phyloP scores from a whole-genome alignment of 1,140 invertebrate genomes.

The Hermetia illucens region DNA sequence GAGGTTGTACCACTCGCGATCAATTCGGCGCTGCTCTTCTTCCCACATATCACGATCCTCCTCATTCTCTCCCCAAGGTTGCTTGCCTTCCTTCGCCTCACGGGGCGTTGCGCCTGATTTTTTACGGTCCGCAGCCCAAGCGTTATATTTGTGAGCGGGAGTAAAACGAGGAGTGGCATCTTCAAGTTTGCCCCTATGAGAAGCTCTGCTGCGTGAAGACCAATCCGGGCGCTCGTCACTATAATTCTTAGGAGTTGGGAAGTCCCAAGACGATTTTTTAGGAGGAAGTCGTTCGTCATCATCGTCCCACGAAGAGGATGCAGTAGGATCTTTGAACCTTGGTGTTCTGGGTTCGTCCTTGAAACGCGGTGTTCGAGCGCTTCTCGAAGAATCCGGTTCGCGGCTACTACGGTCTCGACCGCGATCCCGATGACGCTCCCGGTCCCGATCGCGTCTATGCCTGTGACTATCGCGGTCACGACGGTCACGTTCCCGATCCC shows the following conservation, averaged over 20 bases:
- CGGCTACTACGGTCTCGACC: slow-evolving; percentile 13
- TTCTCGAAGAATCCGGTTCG: slow-evolving; percentile 34
- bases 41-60: slow-evolving; percentile 76
- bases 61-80: slow-evolving; percentile 38
- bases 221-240: slow-evolving; percentile 12
- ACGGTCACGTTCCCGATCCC: slow-evolving; percentile 11
- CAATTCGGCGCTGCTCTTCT: slow-evolving; percentile 82
- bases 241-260: slow-evolving; percentile 62
- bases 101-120: slow-evolving; percentile 44
- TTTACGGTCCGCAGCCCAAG: slow-evolving; percentile 57
- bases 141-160: slow-evolving; percentile 62
- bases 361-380: slow-evolving; percentile 52
- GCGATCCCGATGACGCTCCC: slow-evolving; percentile 17
- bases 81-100: slow-evolving; percentile 18
- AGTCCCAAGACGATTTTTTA: slow-evolving; percentile 75
- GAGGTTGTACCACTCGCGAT: slow-evolving; percentile 93
- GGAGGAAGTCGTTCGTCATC: slow-evolving; percentile 65
- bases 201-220: slow-evolving; percentile 21
- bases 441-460: slow-evolving; percentile 13
- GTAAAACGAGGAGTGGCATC: slow-evolving; percentile 61
- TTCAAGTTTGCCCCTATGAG: slow-evolving; percentile 41
- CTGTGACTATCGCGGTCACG: slow-evolving; percentile 19
- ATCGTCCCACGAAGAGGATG: slow-evolving; percentile 72
- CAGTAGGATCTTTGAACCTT: slow-evolving; percentile 9
- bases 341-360: slow-evolving; percentile 74